These are phyloP conservation scores for Melanotaenia pygmaea DNA, from an alignment of 2,797 vertebrate species.

Conservation along the genomic window DNA sequence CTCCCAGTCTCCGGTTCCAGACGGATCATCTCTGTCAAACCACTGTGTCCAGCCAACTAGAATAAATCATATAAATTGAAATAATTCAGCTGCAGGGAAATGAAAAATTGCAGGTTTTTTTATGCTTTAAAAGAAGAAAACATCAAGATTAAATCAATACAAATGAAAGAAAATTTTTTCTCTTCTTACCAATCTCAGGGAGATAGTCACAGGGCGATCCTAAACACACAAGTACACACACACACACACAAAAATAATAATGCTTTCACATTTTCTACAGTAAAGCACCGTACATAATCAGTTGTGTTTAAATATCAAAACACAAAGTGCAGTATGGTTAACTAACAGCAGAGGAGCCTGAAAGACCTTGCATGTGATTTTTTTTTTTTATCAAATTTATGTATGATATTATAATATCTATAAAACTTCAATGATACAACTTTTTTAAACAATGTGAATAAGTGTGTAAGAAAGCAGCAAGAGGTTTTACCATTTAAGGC, in stretches of 20 bases:
- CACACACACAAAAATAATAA: background rate
- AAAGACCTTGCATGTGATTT: too few species aligned
- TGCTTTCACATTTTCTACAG: background rate
- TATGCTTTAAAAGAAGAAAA: too few species aligned
- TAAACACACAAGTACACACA: background rate
- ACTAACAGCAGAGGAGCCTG: too few species aligned
- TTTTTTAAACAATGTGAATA: too few species aligned
- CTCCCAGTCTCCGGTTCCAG: slow-evolving; percentile 58
- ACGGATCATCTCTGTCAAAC: slow-evolving; percentile 63
- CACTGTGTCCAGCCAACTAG: slow-evolving; percentile 66
- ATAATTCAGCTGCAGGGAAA: background rate
- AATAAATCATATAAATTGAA: background rate
- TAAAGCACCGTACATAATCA: background rate
- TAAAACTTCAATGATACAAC: too few species aligned
- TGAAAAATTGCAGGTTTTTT: background rate
- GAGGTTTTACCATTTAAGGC: background rate
- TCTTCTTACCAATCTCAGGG: background rate
- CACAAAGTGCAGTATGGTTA: background rate
- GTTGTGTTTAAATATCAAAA: background rate
- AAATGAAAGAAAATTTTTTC: background rate
- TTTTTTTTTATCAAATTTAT: too few species aligned
- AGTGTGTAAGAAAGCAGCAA: too few species aligned
- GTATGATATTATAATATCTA: too few species aligned
- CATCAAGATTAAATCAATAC: background rate
- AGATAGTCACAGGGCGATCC: background rate